phyloP scores from a whole-genome alignment of 2,888 invertebrate genomes.

The Steinernema carpocapsae region DNA sequence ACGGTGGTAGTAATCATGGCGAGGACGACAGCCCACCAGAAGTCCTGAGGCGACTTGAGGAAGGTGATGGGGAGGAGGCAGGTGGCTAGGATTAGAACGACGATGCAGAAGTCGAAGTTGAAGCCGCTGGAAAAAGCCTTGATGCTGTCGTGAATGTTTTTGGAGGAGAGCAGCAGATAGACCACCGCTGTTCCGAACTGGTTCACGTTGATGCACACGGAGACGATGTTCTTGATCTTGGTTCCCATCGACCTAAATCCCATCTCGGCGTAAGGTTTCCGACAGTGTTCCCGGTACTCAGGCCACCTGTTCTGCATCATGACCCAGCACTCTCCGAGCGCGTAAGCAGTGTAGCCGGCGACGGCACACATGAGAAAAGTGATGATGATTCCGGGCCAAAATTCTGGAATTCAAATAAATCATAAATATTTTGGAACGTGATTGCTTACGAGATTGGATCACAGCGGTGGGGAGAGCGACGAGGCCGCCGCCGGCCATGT shows the following conservation, averaged over 20 bases:
- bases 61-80: slow-evolving; percentile 63
- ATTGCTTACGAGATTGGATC: slow-evolving; percentile 59
- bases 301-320: slow-evolving; percentile 62
- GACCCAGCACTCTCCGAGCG: slow-evolving; percentile 63
- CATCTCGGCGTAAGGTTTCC: slow-evolving; percentile 67
- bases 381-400: slow-evolving; percentile 56
- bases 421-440: background rate
- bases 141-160: slow-evolving; percentile 65
- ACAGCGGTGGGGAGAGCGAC: slow-evolving; percentile 64
- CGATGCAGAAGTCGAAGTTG: slow-evolving; percentile 56
- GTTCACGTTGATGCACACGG: slow-evolving; percentile 62
- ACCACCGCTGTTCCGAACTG: slow-evolving; percentile 66
- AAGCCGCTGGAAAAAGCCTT: slow-evolving; percentile 48
- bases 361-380: slow-evolving; percentile 55
- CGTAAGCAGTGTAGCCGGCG: slow-evolving; percentile 62
- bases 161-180: slow-evolving; percentile 62
- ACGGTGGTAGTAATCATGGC: slow-evolving; percentile 66
- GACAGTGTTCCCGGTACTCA: slow-evolving; percentile 58
- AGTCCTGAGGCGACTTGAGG: slow-evolving; percentile 66
- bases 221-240: slow-evolving; percentile 56
- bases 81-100: slow-evolving; percentile 61
- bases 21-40: slow-evolving; percentile 67
- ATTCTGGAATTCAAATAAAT: slow-evolving; percentile 45
- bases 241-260: slow-evolving; percentile 53
- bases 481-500: slow-evolving; percentile 64